Evolutionary conservation across 2,888 invertebrate genomes (phyloP).

Genomic region (Boloria selene): DNA sequence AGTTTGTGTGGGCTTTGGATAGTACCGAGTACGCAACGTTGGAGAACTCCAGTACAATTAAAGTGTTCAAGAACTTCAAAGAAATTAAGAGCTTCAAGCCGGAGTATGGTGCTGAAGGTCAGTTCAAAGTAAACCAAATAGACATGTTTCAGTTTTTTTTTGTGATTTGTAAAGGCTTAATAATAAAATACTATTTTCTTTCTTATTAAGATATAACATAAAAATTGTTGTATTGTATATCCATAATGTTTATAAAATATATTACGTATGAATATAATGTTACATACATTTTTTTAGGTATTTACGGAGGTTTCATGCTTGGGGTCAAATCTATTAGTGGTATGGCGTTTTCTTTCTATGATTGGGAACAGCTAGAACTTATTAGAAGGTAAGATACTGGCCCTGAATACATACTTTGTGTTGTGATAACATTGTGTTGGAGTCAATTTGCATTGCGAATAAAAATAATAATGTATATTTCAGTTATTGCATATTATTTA

Average conservation of each 20-base stretch:
- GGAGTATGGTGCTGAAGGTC: slow-evolving; percentile 97
- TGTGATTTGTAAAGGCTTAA: not conserved
- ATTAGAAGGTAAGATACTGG: slow-evolving; percentile 83
- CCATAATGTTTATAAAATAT: too few species aligned
- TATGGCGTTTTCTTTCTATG: slow-evolving; percentile 97
- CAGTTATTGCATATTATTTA: too few species aligned
- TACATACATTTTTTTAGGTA: slow-evolving; percentile 79
- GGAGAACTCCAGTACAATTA: slow-evolving; percentile 94
- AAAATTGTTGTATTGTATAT: too few species aligned
- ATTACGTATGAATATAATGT: too few species aligned
- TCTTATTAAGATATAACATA: not conserved
- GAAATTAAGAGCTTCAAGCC: slow-evolving; percentile 97
- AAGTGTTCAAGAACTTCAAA: slow-evolving; percentile 99
- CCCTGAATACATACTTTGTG: not conserved
- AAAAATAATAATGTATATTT: too few species aligned
- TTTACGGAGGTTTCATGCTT: slow-evolving; percentile 94
- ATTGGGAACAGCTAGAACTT: slow-evolving; percentile 97
- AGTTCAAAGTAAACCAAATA: not conserved
- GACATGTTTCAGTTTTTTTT: not conserved
- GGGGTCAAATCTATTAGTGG: slow-evolving; percentile 96
- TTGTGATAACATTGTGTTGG: not conserved
- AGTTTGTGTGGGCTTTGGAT: slow-evolving; percentile 99
- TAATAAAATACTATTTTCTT: not conserved
- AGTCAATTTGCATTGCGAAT: too few species aligned
- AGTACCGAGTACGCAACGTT: slow-evolving; percentile 95